phyloP scores from a whole-genome alignment of 2,113 vertebrate species.

The Capreolus pygargus region DNA sequence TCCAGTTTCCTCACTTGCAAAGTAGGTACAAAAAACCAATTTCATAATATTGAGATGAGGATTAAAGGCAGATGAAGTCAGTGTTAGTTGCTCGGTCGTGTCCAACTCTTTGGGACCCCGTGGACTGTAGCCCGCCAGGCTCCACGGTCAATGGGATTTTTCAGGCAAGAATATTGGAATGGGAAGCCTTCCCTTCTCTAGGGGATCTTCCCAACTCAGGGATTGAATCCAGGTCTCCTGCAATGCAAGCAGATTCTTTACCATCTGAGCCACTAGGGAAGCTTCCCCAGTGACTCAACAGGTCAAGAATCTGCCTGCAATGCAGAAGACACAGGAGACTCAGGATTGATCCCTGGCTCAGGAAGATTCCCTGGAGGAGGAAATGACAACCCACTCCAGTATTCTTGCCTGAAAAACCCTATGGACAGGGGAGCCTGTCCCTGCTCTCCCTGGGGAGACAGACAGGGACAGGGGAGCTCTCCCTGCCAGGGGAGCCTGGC shows the following conservation, averaged over 20 bases:
- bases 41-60: background rate
- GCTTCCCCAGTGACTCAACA: background rate
- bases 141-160: background rate
- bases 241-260: background rate
- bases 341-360: background rate
- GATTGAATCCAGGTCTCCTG: background rate
- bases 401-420: background rate
- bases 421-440: background rate
- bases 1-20: background rate
- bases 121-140: background rate
- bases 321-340: background rate
- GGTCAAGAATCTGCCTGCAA: background rate
- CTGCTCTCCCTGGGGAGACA: background rate
- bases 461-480: background rate
- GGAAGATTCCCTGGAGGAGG: background rate
- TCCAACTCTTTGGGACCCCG: background rate
- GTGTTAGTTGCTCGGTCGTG: rapidly evolving
- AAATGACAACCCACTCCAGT: background rate
- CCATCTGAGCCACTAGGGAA: background rate
- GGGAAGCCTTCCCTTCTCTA: background rate
- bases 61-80: background rate
- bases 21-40: background rate
- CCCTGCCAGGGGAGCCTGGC: background rate
- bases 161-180: background rate
- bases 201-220: background rate